Evolutionary conservation across 1,140 invertebrate genomes (phyloP), one percentile per base, ranked within the genome.

Genomic region (Drosophila orosa): DNA sequence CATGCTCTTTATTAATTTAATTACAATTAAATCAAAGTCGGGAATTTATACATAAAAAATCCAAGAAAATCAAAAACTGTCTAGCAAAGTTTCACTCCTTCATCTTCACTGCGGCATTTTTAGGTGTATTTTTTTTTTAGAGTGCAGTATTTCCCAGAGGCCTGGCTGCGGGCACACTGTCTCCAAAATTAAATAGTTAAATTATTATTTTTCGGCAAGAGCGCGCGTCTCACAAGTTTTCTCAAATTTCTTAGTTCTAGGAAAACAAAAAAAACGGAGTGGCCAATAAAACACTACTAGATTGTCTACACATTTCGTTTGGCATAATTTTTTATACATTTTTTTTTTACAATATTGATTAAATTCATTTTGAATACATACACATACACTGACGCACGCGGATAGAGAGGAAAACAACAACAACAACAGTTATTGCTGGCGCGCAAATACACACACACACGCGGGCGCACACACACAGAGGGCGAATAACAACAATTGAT

Each of bases 401-500:
- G 60, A 61, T 56, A 57, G 44, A 75, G 60, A 58, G 35, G 54
- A 40, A 56, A 57, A 66, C 27, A 63, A 42, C 48, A 71, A 57
- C 50, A 73, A 74, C 42, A 25, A 54, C 40, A 52, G 56, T 57
- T 37, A 60, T 72, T 56, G 35, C 50, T 69, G 67, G 67, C 74
- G 73, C 74, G 73, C 74, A 68, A 76, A 76, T 75, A 63, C 48
- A 58, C 48, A 63, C 22, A 63, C 39, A 60, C 44, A 39, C 50
- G 50, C 31, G 19, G 19, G 13, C 29, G 13, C 29, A 52, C 33
- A 35, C 25, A 48, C 59, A 39, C 48, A 22, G 13, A 40, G 55
- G 8, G 29, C 22, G 27, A 22, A 37, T 47, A 69, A 50, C 24
- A 39, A 27, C 52, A 75, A 74, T 66, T 76, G 60, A 60, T 66